Evolutionary conservation across 1,140 invertebrate species (phyloP).

Genomic region (Drosophila paulistorum): DNA sequence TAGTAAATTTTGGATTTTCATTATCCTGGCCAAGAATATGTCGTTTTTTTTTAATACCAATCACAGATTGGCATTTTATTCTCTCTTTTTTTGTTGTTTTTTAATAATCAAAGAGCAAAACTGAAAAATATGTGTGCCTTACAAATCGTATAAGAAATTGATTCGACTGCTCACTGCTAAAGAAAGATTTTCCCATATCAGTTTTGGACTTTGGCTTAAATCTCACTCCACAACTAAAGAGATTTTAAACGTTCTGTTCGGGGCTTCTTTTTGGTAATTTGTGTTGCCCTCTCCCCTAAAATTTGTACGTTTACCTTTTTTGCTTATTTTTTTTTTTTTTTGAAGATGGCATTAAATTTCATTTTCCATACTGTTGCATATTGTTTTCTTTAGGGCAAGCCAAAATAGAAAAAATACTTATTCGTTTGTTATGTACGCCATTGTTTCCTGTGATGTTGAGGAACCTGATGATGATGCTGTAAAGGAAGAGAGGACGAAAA

Average conservation of each 20-base stretch:
- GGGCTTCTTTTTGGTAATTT: background rate
- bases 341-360: constrained; percentile 4
- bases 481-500: too few species aligned
- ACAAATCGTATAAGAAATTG: background rate
- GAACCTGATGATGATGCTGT: background rate
- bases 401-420: background rate
- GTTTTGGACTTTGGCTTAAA: background rate
- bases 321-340: background rate
- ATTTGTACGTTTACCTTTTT: background rate
- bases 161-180: background rate
- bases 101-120: constrained; percentile 1
- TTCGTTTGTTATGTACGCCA: background rate
- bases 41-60: too few species aligned
- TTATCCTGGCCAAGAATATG: background rate
- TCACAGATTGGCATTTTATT: too few species aligned
- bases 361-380: constrained; percentile 9
- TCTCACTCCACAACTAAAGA: background rate
- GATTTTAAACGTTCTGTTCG: background rate
- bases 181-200: background rate
- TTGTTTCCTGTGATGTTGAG: background rate
- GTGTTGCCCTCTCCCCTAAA: background rate
- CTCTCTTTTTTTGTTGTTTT: too few species aligned
- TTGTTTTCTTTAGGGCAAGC: constrained; percentile 2
- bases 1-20: background rate
- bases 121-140: background rate